These are phyloP conservation scores for Aphelinus certus DNA, from an alignment of 1,140 invertebrate genomes.

Conservation along the genomic window DNA sequence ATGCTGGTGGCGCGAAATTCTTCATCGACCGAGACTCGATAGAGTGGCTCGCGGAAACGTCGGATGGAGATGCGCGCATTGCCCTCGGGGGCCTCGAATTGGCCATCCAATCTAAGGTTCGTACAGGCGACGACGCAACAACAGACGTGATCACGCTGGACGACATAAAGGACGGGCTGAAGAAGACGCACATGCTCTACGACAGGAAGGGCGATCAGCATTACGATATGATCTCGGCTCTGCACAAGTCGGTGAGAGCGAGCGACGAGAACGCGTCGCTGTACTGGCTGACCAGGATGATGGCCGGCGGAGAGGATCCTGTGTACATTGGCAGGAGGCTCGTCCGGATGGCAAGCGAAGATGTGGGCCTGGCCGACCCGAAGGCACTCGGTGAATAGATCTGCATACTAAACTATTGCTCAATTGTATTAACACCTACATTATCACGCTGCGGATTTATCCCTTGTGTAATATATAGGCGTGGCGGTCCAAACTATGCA, in stretches of 20 bases:
- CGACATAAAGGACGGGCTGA: constrained; percentile 71
- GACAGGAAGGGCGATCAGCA: constrained; percentile 85
- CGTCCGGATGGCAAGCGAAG: constrained; percentile 81
- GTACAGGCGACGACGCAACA: constrained; percentile 45
- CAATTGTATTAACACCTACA: neutral
- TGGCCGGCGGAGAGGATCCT: constrained; percentile 85
- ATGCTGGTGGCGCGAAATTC: constrained; percentile 41
- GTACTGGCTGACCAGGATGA: constrained; percentile 85
- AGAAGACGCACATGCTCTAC: constrained; percentile 79
- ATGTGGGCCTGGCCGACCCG: constrained; percentile 72
- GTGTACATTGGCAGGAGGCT: constrained; percentile 82
- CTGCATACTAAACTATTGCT: neutral
- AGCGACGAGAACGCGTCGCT: constrained; percentile 83
- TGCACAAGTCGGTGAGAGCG: constrained; percentile 87
- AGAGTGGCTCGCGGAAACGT: constrained; percentile 76
- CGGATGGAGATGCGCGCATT: constrained; percentile 83
- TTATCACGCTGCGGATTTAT: too few species aligned
- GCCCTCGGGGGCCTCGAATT: constrained; percentile 81
- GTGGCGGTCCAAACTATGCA: constrained; percentile 79
- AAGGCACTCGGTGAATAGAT: constrained; percentile 63
- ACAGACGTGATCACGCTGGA: constrained; percentile 67
- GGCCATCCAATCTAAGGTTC: constrained; percentile 69
- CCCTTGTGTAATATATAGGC: constrained; percentile 41
- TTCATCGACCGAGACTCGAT: constrained; percentile 73
- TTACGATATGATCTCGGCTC: constrained; percentile 84